A percentile compares a stretch with the other conserved stretches of the same genome.
phyloP scores from a whole-genome alignment of 2,113 vertebrate species.

The Strix aluco region DNA sequence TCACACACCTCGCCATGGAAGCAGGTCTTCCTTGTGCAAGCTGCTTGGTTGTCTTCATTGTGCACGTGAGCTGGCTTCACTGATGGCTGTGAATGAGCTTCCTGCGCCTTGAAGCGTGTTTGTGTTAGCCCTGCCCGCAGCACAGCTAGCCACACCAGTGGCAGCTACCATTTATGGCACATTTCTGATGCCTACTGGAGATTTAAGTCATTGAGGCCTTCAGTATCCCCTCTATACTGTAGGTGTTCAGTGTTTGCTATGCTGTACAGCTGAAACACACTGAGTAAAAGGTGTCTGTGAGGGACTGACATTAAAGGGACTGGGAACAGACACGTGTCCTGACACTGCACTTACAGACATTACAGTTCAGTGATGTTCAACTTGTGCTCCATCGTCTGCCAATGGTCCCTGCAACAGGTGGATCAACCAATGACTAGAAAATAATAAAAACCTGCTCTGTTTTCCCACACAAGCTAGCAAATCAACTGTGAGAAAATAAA shows the following conservation, averaged over 20 bases:
- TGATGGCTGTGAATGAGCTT: neutral
- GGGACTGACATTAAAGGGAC: neutral
- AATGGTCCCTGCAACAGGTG: neutral
- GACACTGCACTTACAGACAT: neutral
- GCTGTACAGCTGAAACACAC: fast-evolving
- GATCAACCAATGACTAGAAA: neutral
- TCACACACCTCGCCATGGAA: neutral
- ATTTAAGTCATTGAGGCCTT: neutral
- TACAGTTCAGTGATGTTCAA: neutral
- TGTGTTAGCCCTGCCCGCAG: neutral
- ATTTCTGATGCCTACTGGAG: neutral
- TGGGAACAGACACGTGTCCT: neutral
- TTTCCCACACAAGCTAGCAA: neutral
- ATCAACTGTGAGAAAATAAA: neutral
- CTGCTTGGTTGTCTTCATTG: neutral
- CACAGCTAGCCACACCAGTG: neutral
- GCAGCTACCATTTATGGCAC: neutral
- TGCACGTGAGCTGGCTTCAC: neutral
- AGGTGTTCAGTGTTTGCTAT: neutral
- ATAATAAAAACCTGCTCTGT: neutral
- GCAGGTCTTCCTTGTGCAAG: neutral
- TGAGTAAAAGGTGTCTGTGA: neutral
- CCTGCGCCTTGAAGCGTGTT: neutral
- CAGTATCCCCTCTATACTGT: neutral
- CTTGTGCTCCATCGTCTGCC: neutral